Percentiles rank a stretch among this genome's conserved stretches.
Evolutionary conservation across 35 echinoderm and acorn worm genomes (phyloP).

Genomic region (Apostichopus parvimensis): DNA sequence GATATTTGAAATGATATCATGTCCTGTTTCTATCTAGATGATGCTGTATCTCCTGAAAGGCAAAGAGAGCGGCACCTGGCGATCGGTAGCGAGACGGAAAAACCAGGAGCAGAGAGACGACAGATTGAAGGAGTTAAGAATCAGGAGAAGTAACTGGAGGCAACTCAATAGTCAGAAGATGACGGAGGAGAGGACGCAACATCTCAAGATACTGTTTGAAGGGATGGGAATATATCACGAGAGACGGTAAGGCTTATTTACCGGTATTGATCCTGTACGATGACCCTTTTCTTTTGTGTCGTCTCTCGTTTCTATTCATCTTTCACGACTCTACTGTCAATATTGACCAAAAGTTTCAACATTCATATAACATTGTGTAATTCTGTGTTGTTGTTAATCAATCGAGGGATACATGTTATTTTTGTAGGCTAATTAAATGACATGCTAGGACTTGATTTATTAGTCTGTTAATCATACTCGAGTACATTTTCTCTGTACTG

Average conservation of each 20-base stretch:
- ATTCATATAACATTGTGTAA: too few relatives aligned
- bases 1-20: neutral
- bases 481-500: too few relatives aligned
- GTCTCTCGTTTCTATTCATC: too few relatives aligned
- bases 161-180: constrained; percentile 65
- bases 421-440: too few relatives aligned
- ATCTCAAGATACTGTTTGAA: constrained; percentile 85
- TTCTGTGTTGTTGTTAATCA: too few relatives aligned
- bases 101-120: constrained; percentile 64
- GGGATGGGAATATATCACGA: constrained; percentile 90
- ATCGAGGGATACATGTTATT: too few relatives aligned
- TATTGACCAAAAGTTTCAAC: too few relatives aligned
- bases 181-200: constrained; percentile 57
- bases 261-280: too few relatives aligned
- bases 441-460: too few relatives aligned
- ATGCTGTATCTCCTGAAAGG: constrained; percentile 86
- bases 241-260: constrained; percentile 54
- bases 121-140: constrained; percentile 69
- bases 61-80: constrained; percentile 79
- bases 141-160: constrained; percentile 84
- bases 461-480: too few relatives aligned
- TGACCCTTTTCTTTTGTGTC: too few relatives aligned
- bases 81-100: constrained; percentile 63
- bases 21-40: constrained; percentile 57
- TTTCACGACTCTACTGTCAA: too few relatives aligned